Conservation (phyloP, 2,113 vertebrate species). For the Grantiella picta region DNA sequence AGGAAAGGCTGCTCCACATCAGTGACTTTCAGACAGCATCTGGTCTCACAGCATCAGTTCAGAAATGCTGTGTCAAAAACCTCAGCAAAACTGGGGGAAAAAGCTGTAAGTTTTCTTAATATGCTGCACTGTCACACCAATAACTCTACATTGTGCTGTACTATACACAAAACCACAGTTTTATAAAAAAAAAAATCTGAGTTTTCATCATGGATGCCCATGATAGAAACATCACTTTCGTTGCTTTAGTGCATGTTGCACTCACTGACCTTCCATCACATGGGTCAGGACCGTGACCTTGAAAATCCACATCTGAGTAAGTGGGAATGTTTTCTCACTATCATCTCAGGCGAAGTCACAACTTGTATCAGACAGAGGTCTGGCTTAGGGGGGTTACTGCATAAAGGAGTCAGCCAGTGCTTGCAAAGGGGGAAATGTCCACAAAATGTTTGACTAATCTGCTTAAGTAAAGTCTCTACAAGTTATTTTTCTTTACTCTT, state of each 20-base stretch:
- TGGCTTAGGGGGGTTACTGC: neutral
- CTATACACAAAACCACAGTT: neutral
- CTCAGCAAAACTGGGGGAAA: fast-evolving
- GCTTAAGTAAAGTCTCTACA: neutral
- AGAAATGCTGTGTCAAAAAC: neutral
- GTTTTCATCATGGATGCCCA: neutral
- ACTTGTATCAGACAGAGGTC: neutral
- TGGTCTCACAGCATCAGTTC: fast-evolving
- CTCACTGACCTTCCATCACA: neutral
- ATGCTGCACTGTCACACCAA: neutral
- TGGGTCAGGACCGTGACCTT: neutral
- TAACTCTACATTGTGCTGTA: neutral
- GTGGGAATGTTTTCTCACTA: neutral
- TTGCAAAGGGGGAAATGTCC: neutral
- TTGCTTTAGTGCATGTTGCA: neutral
- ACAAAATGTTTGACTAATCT: neutral
- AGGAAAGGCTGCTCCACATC: neutral
- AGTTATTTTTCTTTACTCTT: neutral
- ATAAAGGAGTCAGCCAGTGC: neutral
- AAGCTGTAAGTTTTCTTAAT: neutral
- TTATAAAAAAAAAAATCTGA: neutral
- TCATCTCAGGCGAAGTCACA: neutral
- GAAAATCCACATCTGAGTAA: neutral
- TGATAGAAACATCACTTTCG: neutral
- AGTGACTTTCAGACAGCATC: neutral